A percentile compares a stretch with the other conserved stretches of the same genome.
phyloP scores from a whole-genome alignment of 2,113 vertebrate genomes.

The Pangasianodon gigas region DNA sequence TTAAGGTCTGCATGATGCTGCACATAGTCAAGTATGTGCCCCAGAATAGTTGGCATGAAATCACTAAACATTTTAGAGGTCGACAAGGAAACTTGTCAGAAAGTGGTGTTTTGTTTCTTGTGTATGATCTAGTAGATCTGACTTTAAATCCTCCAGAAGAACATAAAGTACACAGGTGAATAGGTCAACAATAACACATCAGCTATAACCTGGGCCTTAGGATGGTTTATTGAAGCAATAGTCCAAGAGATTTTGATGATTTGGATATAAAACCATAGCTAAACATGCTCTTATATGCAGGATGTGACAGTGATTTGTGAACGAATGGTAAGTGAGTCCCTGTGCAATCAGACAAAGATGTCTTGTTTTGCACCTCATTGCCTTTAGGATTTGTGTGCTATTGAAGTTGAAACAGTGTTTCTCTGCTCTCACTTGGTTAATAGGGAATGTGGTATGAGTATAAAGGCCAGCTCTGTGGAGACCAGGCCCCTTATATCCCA shows the following conservation, averaged over 20 bases:
- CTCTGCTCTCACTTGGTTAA: constrained; percentile 23
- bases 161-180: neutral
- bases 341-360: constrained; percentile 33
- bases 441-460: constrained; percentile 51
- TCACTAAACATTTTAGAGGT: neutral
- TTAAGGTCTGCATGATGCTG: neutral
- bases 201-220: neutral
- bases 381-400: constrained; percentile 31
- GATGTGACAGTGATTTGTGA: constrained; percentile 4
- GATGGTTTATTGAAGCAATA: neutral
- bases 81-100: neutral
- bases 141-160: neutral
- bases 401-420: constrained; percentile 41
- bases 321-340: neutral
- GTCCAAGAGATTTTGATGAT: neutral
- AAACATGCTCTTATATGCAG: neutral
- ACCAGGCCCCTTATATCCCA: constrained; percentile 58
- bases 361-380: constrained; percentile 24
- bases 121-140: neutral
- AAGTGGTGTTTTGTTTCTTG: neutral
- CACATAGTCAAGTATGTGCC: neutral
- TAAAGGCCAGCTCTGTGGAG: constrained; percentile 61
- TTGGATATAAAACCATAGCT: neutral
- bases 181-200: neutral
- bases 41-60: constrained; percentile 5